Base-by-base conservation (phyloP, 2,113 vertebrate species). In the Paratilapia polleni region DNA sequence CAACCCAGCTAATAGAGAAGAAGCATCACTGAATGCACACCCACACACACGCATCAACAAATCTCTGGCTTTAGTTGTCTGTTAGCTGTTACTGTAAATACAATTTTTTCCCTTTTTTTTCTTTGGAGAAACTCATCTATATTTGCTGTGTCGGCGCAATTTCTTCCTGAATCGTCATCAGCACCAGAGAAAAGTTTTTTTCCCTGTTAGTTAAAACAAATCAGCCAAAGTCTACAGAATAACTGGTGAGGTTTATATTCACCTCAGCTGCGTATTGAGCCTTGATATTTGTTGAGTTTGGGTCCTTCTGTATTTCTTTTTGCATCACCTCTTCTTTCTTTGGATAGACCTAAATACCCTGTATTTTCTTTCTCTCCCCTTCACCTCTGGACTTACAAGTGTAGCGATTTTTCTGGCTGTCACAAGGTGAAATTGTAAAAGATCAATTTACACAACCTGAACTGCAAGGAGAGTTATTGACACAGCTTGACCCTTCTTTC, bases 391-490 rank as follows among this genome's bases (percentile, higher is more conserved):
- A 97, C 95, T 95, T 95, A 95, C 94, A 93, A 96, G 96, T 96
- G 95, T 94, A 96, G 96, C 96, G 96, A 97, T 98, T 97, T 97
- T 97, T 97, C 96, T 96, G 96, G 94, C 95, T 97, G 97, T 97
- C 97, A 97, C 95, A 8, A 92, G 96, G 96, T 97, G 96, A 97
- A 97, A 97, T 96, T 97, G 96, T 96, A 97, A 97, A 96, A 97
- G 96, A 98, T 98, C 97, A 97, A 97, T 98, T 97, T 97, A 97
- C 97, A 97, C 96, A 96, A 96, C 95, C 95, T 94, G 95, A 95
- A 96, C 70, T 96, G 96, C 96, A 94, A 54, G 95, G 95, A 96
- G 95, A 88, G 96, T 95, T 97, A 97, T 97, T 96, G 97, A 97
- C 96, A 96, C 94, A 95, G 95, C 96, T 96, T 47, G 95, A 96